Conservation (phyloP, 2,797 vertebrate genomes). For the Odontamblyopus lacepedii region DNA sequence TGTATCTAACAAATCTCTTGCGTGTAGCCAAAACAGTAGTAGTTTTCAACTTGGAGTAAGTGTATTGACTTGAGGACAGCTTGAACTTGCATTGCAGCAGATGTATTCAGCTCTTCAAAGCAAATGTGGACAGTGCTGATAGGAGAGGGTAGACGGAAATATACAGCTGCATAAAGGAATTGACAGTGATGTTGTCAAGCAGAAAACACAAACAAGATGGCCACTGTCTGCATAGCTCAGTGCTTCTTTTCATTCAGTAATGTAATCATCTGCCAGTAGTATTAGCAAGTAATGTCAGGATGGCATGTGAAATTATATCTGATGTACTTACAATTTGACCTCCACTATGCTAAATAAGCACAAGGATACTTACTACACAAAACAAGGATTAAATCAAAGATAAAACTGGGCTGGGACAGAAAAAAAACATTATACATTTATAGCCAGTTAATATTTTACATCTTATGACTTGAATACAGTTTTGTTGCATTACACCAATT, state of each 20-base stretch:
- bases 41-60: conserved; percentile 40
- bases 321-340: neutral
- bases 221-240: conserved; percentile 44
- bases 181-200: conserved; percentile 53
- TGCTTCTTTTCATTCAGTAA: conserved; percentile 52
- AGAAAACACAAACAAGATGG: conserved; percentile 54
- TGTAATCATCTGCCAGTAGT: conserved; percentile 26
- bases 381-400: neutral
- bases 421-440: neutral
- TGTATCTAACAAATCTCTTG: conserved; percentile 48
- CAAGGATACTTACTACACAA: neutral
- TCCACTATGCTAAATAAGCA: neutral
- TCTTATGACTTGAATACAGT: neutral
- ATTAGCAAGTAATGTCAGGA: conserved; percentile 1
- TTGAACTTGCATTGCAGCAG: conserved; percentile 10
- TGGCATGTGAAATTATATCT: neutral
- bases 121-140: conserved; percentile 28
- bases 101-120: conserved; percentile 17
- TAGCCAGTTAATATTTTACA: neutral
- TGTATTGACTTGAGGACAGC: neutral
- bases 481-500: neutral
- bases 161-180: conserved; percentile 46
- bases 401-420: neutral
- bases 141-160: conserved; percentile 50
- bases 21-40: conserved; percentile 57